phyloP scores from a whole-genome alignment of 2,888 invertebrate genomes.

The Epirrhoe tristata region DNA sequence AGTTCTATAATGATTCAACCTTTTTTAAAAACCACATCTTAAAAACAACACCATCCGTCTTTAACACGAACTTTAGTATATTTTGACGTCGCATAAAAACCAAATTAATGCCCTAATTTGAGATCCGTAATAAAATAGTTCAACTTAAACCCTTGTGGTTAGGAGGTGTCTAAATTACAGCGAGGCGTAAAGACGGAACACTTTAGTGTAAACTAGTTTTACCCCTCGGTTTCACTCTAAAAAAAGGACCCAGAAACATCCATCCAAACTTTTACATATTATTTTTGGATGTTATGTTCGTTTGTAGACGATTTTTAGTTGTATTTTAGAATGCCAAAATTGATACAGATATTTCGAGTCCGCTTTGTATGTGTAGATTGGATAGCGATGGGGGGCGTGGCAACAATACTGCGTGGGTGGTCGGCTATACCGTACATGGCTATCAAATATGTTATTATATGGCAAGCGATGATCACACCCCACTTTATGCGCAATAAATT shows the following conservation, averaged over 20 bases:
- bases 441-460: constrained; percentile 71
- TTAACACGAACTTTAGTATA: constrained; percentile 52
- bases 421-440: constrained; percentile 56
- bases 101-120: constrained; percentile 33
- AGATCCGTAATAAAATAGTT: constrained; percentile 36
- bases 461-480: constrained; percentile 67
- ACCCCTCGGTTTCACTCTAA: background rate
- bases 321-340: no score
- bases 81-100: constrained; percentile 46
- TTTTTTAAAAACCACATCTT: background rate
- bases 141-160: constrained; percentile 32
- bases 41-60: constrained; percentile 40
- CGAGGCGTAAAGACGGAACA: constrained; percentile 37
- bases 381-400: constrained; percentile 72
- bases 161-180: constrained; percentile 65
- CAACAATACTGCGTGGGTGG: constrained; percentile 74
- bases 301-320: no score
- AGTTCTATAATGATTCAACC: background rate
- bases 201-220: constrained; percentile 18
- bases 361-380: constrained; percentile 49
- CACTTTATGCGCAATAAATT: constrained; percentile 65
- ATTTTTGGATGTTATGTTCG: no score
- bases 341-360: no score
- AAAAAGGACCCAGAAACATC: no score
- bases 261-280: no score